These are phyloP conservation scores for Geothlypis trichas DNA, from an alignment of 2,113 vertebrate genomes.

Conservation along the genomic window DNA sequence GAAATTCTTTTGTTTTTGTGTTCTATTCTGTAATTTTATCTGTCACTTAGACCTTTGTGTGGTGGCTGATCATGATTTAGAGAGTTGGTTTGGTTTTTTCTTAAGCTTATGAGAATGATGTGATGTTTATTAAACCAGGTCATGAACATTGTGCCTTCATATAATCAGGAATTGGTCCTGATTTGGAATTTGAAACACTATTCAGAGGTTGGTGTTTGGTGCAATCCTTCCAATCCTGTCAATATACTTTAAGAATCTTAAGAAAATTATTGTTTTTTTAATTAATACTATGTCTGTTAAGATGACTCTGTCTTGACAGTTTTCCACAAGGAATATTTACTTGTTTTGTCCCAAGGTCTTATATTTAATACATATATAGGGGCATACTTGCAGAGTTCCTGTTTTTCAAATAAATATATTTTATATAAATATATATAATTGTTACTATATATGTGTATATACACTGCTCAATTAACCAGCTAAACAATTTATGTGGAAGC, in stretches of 20 bases:
- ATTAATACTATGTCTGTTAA: neutral
- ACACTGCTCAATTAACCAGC: neutral
- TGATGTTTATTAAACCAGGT: neutral
- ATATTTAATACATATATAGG: neutral
- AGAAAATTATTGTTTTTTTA: neutral
- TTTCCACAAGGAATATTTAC: neutral
- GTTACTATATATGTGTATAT: neutral
- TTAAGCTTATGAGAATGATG: neutral
- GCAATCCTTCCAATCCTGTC: neutral
- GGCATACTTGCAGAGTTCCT: neutral
- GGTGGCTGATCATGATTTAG: neutral
- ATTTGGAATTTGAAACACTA: neutral
- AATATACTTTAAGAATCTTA: neutral
- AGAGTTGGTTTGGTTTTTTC: neutral
- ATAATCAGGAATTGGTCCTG: neutral
- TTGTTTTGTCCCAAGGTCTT: neutral
- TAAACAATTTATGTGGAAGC: neutral
- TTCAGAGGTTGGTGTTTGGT: neutral
- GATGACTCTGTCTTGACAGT: neutral
- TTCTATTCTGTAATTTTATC: neutral
- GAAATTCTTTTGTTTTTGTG: neutral
- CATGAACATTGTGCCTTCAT: neutral
- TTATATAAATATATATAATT: rapidly evolving
- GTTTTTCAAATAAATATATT: neutral
- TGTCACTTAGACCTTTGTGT: neutral